Conservation (phyloP, 1,140 invertebrate species). For the Cryptotermes secundus region DNA sequence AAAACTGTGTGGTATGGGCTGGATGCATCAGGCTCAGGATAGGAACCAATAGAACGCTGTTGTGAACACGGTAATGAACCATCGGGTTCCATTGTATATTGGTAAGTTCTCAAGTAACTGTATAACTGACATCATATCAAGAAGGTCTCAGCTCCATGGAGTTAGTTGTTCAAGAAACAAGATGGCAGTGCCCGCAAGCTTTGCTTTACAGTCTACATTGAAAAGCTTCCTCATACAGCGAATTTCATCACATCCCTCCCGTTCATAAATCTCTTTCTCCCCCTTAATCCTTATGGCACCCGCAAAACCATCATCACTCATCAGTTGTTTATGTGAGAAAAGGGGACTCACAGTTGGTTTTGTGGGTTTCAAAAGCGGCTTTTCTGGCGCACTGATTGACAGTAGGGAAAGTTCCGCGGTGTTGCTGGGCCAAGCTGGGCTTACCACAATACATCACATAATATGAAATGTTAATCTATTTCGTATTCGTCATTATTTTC, state of each 20-base stretch:
- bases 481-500: not conserved
- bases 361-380: not conserved
- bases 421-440: not conserved
- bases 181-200: too few species aligned
- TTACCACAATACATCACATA: not conserved
- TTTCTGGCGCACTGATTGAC: not conserved
- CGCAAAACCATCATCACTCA: conserved; percentile 5
- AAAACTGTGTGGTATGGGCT: too few species aligned
- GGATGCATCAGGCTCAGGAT: too few species aligned
- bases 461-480: conserved; percentile 15
- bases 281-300: not conserved
- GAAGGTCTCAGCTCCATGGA: too few species aligned
- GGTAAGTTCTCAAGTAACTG: too few species aligned
- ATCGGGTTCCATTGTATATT: too few species aligned
- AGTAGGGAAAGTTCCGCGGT: not conserved
- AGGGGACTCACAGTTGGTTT: not conserved
- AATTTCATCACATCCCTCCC: not conserved
- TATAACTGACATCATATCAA: too few species aligned
- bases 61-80: too few species aligned
- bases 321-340: conserved; percentile 9
- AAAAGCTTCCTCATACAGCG: not conserved
- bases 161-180: too few species aligned
- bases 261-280: not conserved
- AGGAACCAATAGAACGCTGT: too few species aligned
- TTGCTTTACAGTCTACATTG: too few species aligned